Evolutionary conservation across 2,888 invertebrate species (phyloP).

Genomic region (Lasioglossum oenotherae): DNA sequence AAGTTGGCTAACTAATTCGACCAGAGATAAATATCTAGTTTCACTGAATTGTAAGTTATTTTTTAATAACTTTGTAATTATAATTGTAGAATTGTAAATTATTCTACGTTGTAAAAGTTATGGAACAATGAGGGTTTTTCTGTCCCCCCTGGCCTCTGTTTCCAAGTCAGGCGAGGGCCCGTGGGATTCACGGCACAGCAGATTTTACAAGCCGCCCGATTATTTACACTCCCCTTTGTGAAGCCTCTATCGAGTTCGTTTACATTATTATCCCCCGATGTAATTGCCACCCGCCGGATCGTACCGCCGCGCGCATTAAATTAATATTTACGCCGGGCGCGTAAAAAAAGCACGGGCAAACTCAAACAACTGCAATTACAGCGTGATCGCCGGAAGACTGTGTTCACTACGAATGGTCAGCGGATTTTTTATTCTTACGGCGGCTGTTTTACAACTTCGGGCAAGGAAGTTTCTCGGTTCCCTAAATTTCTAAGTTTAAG

Average conservation of each 20-base stretch:
- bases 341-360: not conserved
- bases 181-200: not conserved
- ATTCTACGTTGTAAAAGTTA: not conserved
- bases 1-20: no score
- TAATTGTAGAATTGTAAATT: no score
- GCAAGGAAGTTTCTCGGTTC: not conserved
- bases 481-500: not conserved
- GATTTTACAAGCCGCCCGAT: conserved; percentile 1
- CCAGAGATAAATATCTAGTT: no score
- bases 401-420: not conserved
- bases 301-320: not conserved
- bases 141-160: not conserved
- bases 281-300: not conserved
- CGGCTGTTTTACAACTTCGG: not conserved
- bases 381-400: not conserved
- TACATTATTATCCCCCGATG: conserved; percentile 4
- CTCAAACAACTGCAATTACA: not conserved
- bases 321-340: not conserved
- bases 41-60: no score
- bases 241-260: conserved; percentile 13
- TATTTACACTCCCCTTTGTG: not conserved
- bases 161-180: not conserved
- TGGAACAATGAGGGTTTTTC: not conserved
- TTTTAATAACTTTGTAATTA: no score
- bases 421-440: not conserved